Evolutionary conservation across 2,113 vertebrate genomes (phyloP).

Genomic region (Tragulus kanchil): DNA sequence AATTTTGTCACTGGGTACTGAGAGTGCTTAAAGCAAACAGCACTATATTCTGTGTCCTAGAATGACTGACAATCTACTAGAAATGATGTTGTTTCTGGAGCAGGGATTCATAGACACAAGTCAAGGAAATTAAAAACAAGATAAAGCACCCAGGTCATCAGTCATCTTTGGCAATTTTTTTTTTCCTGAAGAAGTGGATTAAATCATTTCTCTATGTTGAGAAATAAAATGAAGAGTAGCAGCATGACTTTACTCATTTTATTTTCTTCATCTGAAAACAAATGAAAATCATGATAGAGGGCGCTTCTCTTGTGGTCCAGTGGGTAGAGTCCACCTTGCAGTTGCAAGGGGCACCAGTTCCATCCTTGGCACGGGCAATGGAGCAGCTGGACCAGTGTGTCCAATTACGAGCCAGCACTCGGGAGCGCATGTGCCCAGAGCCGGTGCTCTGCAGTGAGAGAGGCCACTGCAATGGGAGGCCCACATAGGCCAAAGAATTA

Average conservation of each 20-base stretch:
- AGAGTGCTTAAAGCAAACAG: conserved; percentile 36
- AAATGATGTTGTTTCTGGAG: conserved; percentile 48
- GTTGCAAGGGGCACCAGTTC: no score
- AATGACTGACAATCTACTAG: conserved; percentile 39
- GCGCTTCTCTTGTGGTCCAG: no score
- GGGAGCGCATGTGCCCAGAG: no score
- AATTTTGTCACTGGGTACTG: conserved; percentile 46
- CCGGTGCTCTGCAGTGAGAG: no score
- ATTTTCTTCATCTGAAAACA: conserved; percentile 65
- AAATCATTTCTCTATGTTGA: conserved; percentile 26
- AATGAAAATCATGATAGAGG: conserved; percentile 39
- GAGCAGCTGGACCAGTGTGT: no score
- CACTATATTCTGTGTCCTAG: conserved; percentile 30
- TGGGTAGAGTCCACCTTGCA: no score
- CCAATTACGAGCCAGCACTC: no score
- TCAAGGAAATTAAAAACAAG: conserved; percentile 70
- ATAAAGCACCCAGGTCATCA: conserved; percentile 54
- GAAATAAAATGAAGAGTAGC: conserved; percentile 65
- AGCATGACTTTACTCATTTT: conserved; percentile 54
- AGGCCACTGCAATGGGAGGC: no score
- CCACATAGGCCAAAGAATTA: no score
- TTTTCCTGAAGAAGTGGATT: conserved; percentile 55
- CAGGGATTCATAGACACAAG: conserved; percentile 58
- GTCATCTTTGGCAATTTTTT: conserved; percentile 53
- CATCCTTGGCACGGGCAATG: no score